Evolutionary conservation across 2,888 invertebrate genomes (phyloP), one percentile per base, ranked within the genome.

Genomic region (Coleophora flavipennella): DNA sequence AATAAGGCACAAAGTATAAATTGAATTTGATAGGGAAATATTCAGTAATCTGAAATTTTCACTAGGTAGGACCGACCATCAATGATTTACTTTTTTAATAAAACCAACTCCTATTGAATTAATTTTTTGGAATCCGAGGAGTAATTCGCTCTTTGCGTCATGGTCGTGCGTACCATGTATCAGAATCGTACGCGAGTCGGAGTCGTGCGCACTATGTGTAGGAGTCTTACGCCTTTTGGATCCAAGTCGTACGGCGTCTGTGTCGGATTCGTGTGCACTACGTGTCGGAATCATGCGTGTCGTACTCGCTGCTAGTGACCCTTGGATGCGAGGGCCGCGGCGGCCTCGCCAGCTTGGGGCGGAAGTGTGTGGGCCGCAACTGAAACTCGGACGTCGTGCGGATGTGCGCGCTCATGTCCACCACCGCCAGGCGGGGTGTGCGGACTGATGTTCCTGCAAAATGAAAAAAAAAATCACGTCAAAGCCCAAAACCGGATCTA

Each of bases 241-340:
- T n/a, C n/a, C n/a, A n/a, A n/a, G n/a, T n/a, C n/a, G n/a, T n/a
- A n/a, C n/a, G n/a, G n/a, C n/a, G n/a, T n/a, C n/a, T n/a, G n/a
- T n/a, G n/a, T 11, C 29, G 10, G 29, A 9, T 4, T 4, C 4
- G 3, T 4, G 9, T 29, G 11, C 12, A 7, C 27, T 35, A 41
- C 6, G 73, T 72, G 51, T 81, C 79, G 0, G 74, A 69, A 33
- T 77, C 78, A 13, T 74, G 77, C 1, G 83, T 81, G 48, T 81
- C 78, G 45, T 81, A 80, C 39, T 83, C 83, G 55, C 83, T 83
- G 59, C 81, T 83, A 31, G 83, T 81, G 51, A 62, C 47, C 28
- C 61, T 41, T 14, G 60, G 40, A 42, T 64, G 64, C 8, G 65
- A 41, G 31, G 60, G 54, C 2, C 72, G 63, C 31, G 66, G 58